phyloP scores from a whole-genome alignment of 1,140 invertebrate species.

The Neodiprion fabricii region DNA sequence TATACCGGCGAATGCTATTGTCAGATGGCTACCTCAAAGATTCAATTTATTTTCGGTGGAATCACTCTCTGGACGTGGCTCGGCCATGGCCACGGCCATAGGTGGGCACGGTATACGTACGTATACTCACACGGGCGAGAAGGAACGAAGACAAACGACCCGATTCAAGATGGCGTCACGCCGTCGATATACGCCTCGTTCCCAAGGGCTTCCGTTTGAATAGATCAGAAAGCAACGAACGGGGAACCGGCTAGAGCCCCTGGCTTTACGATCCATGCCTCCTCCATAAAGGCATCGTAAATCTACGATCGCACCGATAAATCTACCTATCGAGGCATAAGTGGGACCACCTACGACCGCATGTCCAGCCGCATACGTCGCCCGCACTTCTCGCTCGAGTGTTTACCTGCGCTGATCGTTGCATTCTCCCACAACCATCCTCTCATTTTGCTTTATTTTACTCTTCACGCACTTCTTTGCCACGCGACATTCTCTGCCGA shows the following conservation, averaged over 20 bases:
- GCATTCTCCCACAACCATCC: no score
- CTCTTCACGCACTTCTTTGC: no score
- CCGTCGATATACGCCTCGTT: neutral
- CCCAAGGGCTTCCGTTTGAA: slow-evolving; percentile 1
- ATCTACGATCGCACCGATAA: slow-evolving; percentile 7
- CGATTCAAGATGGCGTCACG: slow-evolving; percentile 1
- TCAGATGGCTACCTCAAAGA: neutral
- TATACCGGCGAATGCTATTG: neutral
- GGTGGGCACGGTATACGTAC: neutral
- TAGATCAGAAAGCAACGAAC: slow-evolving; percentile 5
- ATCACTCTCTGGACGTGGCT: neutral
- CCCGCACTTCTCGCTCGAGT: no score
- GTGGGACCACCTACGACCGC: neutral
- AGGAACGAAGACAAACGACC: slow-evolving; percentile 5
- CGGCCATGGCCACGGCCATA: neutral
- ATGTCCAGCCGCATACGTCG: no score
- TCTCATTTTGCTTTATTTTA: no score
- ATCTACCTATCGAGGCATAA: slow-evolving; percentile 1
- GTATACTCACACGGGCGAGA: neutral
- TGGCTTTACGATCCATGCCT: slow-evolving; percentile 2
- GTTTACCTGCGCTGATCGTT: no score
- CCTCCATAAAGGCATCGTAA: slow-evolving; percentile 1
- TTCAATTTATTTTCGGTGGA: neutral
- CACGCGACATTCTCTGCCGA: no score
- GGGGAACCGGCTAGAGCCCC: neutral